These are phyloP conservation scores for Castor canadensis DNA, from an alignment of 2,113 vertebrate species.

Conservation along the genomic window DNA sequence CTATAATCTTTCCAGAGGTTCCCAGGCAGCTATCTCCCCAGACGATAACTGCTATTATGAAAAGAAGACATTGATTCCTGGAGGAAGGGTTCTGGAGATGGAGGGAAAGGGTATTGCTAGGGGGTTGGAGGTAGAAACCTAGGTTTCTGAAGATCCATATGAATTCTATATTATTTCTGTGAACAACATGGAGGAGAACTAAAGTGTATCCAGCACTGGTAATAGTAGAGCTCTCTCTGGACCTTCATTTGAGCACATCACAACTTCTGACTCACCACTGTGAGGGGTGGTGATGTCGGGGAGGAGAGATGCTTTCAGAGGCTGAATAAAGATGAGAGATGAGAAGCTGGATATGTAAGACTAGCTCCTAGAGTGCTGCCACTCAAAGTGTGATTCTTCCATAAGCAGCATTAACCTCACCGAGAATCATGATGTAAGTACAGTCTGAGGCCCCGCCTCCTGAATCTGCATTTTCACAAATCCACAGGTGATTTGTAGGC, in stretches of 20 bases:
- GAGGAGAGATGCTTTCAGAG: neutral
- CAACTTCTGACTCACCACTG: neutral
- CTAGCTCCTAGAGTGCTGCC: neutral
- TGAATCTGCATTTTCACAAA: slow-evolving; percentile 5
- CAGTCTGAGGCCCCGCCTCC: neutral
- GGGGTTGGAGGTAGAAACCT: neutral
- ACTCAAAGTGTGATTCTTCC: neutral
- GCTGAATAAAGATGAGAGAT: neutral
- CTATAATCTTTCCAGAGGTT: neutral
- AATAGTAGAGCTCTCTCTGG: neutral
- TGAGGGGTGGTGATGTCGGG: neutral
- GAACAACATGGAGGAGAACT: neutral
- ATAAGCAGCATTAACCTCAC: neutral
- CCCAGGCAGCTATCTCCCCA: no score
- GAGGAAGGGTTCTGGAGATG: neutral
- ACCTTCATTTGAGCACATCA: neutral
- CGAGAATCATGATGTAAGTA: neutral
- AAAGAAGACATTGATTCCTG: neutral
- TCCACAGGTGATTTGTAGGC: neutral
- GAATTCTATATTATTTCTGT: neutral
- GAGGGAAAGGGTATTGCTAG: neutral
- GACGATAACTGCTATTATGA: neutral
- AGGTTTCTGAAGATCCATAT: neutral
- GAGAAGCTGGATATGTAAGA: neutral
- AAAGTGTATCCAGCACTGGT: neutral